Base-by-base conservation (phyloP, 2,888 invertebrate genomes). In the Lepas anatifera region DNA sequence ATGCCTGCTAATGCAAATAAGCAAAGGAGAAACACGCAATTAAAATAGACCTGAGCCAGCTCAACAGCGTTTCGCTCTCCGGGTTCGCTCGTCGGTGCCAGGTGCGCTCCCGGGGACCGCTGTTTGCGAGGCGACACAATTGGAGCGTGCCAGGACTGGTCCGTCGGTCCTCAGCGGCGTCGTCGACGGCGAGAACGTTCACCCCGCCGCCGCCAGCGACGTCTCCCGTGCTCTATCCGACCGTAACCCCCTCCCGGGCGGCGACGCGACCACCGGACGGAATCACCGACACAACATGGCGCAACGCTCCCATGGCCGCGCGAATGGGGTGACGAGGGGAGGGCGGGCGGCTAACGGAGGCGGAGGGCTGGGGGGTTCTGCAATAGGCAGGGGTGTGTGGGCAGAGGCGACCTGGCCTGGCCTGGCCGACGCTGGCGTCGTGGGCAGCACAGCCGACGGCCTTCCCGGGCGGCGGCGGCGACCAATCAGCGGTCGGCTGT, bases 311-410 rank as follows among this genome's bases (percentile, higher is more conserved):
- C 39, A 39, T 35, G 69, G 50, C 39, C 35, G 52, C n/a, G n/a
- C n/a, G n/a, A n/a, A n/a, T n/a, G n/a, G n/a, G n/a, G n/a, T n/a
- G n/a, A n/a, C n/a, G n/a, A n/a, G n/a, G n/a, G n/a, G n/a, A n/a
- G n/a, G n/a, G n/a, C n/a, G n/a, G n/a, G n/a, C n/a, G n/a, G n/a
- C n/a, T n/a, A 39, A 39, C 16, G 43, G 69, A 41, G n/a, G 69
- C 63, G 69, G 27, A 29, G 4, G 18, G 27, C 25, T 25, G 32
- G 68, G 13, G 32, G 10, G n/a, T 37, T 16, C n/a, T 29, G 68
- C 50, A 43, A 32, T 35, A 7, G 69, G 22, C 39, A n/a, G n/a
- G n/a, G 41, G 32, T 18, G 69, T 69, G 69, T 46, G 63, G 69
- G 69, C 66, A 48, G 66, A 46, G 43, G 69, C 25, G 18, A n/a